A percentile compares a stretch with the other conserved stretches of the same genome.
Conservation (phyloP, 2,888 invertebrate genomes). For the Clusia tigrina region DNA sequence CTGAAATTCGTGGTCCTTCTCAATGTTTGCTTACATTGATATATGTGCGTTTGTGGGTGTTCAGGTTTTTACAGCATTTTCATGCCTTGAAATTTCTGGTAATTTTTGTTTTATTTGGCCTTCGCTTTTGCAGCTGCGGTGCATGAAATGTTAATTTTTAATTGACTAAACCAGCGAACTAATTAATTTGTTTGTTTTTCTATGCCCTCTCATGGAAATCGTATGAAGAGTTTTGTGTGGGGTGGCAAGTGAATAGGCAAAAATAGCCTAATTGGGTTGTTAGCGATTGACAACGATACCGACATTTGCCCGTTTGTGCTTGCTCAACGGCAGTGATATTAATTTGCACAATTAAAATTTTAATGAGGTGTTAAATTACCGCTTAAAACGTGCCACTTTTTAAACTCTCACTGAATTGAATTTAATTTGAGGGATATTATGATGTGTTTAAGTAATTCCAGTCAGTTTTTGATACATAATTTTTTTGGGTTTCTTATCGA, state of each 20-base stretch:
- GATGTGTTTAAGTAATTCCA: no score
- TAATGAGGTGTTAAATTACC: no score
- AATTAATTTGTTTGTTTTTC: background rate
- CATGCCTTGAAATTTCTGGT: background rate
- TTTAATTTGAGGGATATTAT: no score
- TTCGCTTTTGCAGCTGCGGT: background rate
- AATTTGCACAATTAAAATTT: no score
- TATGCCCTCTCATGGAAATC: background rate
- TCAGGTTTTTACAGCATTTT: no score
- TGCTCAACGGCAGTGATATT: no score
- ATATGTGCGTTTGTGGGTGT: slow-evolving; percentile 43
- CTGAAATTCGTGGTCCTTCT: slow-evolving; percentile 13
- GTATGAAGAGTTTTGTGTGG: background rate
- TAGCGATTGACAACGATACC: background rate
- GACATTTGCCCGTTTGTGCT: no score
- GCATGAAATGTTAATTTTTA: background rate
- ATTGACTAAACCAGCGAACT: background rate
- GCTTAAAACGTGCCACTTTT: no score
- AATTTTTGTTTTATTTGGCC: background rate
- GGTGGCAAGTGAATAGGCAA: no score
- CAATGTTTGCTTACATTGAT: slow-evolving; percentile 46
- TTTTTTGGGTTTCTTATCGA: no score
- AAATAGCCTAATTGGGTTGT: background rate
- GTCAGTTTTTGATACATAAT: no score
- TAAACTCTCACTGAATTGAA: no score